phyloP scores from a whole-genome alignment of 2,113 vertebrate genomes.

The Anthoscopus minutus region DNA sequence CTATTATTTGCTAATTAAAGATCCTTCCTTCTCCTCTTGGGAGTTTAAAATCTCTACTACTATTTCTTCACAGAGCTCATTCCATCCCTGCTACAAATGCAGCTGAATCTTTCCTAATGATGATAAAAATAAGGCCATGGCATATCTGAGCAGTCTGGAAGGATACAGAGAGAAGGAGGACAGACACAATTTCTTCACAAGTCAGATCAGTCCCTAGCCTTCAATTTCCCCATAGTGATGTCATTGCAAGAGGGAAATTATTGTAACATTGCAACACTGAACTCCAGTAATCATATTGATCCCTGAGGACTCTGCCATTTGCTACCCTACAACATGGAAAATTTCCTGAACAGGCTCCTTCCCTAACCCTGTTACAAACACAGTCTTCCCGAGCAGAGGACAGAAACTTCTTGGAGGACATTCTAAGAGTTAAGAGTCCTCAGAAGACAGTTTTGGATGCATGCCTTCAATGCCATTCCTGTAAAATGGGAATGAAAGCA shows the following conservation, averaged over 20 bases:
- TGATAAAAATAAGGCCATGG: neutral
- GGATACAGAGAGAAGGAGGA: neutral
- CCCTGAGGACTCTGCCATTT: neutral
- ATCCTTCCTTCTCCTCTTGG: neutral
- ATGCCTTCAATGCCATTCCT: neutral
- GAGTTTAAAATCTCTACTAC: neutral
- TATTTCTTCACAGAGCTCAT: neutral
- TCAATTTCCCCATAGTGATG: neutral
- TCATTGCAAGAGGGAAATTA: neutral
- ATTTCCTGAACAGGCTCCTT: neutral
- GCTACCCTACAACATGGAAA: neutral
- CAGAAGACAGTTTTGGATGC: neutral
- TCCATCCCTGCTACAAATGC: neutral
- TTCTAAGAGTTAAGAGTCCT: neutral
- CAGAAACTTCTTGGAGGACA: neutral
- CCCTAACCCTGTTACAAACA: neutral
- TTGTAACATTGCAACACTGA: neutral
- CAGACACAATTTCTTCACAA: neutral
- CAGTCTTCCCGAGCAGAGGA: neutral
- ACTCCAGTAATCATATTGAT: neutral
- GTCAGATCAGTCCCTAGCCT: neutral
- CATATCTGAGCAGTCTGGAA: neutral
- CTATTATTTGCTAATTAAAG: neutral
- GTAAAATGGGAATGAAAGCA: neutral
- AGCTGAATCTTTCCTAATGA: neutral